These are phyloP conservation scores for Caenorhabditis sp. DNA, from an alignment of 2,888 invertebrate species.

Conservation along the genomic window DNA sequence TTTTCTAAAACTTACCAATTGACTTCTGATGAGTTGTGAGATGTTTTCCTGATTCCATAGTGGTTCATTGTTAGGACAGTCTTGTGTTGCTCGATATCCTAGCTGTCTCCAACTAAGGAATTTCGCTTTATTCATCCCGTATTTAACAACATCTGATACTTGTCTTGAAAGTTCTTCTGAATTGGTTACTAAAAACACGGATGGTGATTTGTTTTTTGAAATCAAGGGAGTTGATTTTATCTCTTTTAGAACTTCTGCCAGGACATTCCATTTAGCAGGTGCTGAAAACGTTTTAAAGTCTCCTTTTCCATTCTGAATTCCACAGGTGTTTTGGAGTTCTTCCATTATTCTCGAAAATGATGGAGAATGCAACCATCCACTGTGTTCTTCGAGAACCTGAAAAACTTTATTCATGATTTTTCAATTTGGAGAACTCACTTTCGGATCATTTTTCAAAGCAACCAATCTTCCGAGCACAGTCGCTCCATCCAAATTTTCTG, in stretches of 20 bases:
- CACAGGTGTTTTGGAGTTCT: constrained; percentile 54
- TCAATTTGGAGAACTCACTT: constrained; percentile 24
- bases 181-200: constrained; percentile 59
- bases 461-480: constrained; percentile 46
- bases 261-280: constrained; percentile 66
- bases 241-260: constrained; percentile 59
- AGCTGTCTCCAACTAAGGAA: constrained; percentile 46
- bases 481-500: constrained; percentile 64
- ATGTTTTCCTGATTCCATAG: constrained; percentile 48
- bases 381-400: constrained; percentile 58
- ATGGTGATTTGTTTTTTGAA: constrained; percentile 39
- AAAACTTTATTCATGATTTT: background rate
- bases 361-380: constrained; percentile 66
- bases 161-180: constrained; percentile 60
- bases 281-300: constrained; percentile 34
- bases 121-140: constrained; percentile 46
- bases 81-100: constrained; percentile 12
- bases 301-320: constrained; percentile 40
- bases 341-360: constrained; percentile 58
- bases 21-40: constrained; percentile 26
- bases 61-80: constrained; percentile 35
- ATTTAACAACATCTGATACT: constrained; percentile 56
- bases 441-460: constrained; percentile 54
- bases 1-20: constrained; percentile 14
- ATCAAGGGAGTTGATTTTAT: constrained; percentile 21